A percentile compares a stretch with the other conserved stretches of the same genome.
Conservation (phyloP, 1,140 invertebrate genomes). For the Plutomurus gul region DNA sequence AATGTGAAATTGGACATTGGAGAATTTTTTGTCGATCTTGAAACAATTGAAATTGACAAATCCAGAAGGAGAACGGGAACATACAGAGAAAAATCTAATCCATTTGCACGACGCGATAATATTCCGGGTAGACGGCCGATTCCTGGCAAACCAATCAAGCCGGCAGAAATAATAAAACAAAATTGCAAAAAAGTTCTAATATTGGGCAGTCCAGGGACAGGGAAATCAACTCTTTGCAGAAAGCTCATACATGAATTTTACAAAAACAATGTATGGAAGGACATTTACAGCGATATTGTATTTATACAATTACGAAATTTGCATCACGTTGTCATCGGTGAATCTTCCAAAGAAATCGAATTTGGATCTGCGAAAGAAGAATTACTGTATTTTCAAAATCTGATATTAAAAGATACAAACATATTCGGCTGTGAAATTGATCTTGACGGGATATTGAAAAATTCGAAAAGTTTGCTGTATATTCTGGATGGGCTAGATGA, state of each 20-base stretch:
- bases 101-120: background rate
- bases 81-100: background rate
- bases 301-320: background rate
- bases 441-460: too few relatives aligned
- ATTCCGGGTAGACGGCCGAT: background rate
- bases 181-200: background rate
- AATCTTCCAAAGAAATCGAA: background rate
- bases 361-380: too few relatives aligned
- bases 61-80: background rate
- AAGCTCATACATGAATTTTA: background rate
- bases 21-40: background rate
- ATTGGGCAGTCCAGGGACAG: background rate
- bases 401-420: too few relatives aligned
- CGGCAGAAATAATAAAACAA: background rate
- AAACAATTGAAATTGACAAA: background rate
- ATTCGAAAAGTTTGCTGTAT: background rate
- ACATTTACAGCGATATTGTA: background rate
- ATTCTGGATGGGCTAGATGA: background rate
- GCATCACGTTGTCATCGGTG: background rate
- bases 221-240: background rate
- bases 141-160: background rate
- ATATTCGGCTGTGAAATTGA: too few relatives aligned
- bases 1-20: background rate
- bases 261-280: background rate
- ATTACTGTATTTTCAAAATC: too few relatives aligned